Base-by-base conservation (phyloP, 2,888 invertebrate genomes). In the Dinocampus coccinellae region DNA sequence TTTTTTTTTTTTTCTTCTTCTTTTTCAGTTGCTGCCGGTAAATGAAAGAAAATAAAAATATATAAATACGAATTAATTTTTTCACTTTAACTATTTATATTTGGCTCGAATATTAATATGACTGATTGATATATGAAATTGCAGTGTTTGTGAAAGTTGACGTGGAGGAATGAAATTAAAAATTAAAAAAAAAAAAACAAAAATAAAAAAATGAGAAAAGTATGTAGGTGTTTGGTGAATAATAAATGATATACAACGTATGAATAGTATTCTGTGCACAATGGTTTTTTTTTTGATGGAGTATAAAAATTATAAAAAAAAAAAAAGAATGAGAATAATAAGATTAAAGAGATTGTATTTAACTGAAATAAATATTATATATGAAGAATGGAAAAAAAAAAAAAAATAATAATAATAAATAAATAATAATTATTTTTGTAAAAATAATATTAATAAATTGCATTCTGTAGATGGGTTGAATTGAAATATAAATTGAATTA, bases 401-500 rank as follows among this genome's bases (percentile, higher is more conserved):
- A 47, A 36, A 36, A 55, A 62, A 53, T 62, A 33, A 22, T 34
- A 26, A 39, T 47, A 39, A 69, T 69, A 36, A n/a, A n/a, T n/a
- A 7, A 4, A 16, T 6, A 47, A n/a, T 7, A 47, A 47, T 47
- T 47, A 16, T 16, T 47, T 16, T 7, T 16, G 7, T 3, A 3
- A 3, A 16, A 16, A 47, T 3, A 4, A 16, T 47, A 47, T 16
- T 47, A 47, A 47, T 47, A 16, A 47, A 47, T 16, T 16, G 47
- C 16, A n/a, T 36, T 39, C 13, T 34, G 39, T 29, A 20, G n/a
- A n/a, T 33, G 33, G 11, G 62, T 16, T 69, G 61, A 55, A 62
- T 62, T 61, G 69, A 61, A 66, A 62, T 39, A 52, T 53, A 68
- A 68, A 64, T 68, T 62, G 63, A 72, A 72, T 72, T 36, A 57